These are phyloP conservation scores for Agrotis puta DNA, from an alignment of 2,888 invertebrate species.

Conservation along the genomic window DNA sequence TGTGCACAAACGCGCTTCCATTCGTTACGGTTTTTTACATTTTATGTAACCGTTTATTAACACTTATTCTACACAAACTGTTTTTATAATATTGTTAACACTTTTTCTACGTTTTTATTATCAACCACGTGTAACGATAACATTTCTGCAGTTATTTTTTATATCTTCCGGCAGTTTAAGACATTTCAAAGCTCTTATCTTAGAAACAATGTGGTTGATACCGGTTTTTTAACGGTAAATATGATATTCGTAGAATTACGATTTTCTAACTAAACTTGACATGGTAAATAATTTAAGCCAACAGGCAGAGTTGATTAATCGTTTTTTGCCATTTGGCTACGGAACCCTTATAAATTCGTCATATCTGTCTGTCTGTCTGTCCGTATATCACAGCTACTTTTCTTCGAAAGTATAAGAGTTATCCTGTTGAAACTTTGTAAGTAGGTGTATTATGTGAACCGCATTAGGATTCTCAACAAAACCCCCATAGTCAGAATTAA, in stretches of 20 bases:
- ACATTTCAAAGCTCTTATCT: constrained; percentile 6
- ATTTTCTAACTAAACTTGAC: constrained; percentile 7
- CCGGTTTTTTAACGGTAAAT: constrained; percentile 1
- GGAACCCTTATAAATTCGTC: too few species aligned
- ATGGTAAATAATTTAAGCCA: background rate
- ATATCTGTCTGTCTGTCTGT: too few species aligned
- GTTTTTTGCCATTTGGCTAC: too few species aligned
- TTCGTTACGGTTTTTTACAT: background rate
- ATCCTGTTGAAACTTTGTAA: too few species aligned
- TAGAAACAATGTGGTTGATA: constrained; percentile 13
- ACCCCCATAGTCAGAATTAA: too few species aligned
- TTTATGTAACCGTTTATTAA: constrained; percentile 23
- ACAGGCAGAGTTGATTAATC: background rate
- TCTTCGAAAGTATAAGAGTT: too few species aligned
- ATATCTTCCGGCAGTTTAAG: constrained; percentile 3
- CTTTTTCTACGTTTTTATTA: constrained; percentile 4
- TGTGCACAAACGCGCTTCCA: background rate
- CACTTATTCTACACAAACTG: constrained; percentile 12
- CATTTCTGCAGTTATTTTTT: background rate
- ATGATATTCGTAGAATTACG: constrained; percentile 2
- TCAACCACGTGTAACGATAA: constrained; percentile 13
- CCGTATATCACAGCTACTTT: too few species aligned
- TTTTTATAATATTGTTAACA: background rate
- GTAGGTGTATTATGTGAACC: too few species aligned
- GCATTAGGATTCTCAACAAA: too few species aligned